Base-by-base conservation (phyloP, 2,113 vertebrate species). In the Microcebus lehilahytsara region DNA sequence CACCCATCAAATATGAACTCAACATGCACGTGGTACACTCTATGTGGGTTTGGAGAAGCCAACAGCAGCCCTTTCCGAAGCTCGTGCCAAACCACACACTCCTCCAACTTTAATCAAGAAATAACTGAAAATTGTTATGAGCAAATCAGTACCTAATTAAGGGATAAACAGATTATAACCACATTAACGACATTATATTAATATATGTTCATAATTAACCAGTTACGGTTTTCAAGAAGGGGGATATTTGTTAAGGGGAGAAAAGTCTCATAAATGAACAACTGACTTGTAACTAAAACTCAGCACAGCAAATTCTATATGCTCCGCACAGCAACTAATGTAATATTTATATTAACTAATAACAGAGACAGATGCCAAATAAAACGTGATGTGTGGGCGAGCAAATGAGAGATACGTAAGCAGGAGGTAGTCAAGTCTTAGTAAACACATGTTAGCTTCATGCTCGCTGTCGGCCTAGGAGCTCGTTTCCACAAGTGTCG, bases 251-350 rank as follows among this genome's bases (percentile, higher is more conserved):
- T 30, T 37, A 40, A 51, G 40, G 77, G 30, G 42, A 13, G 3
- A 37, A 81, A 53, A 85, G 30, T 22, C 85, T 74, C 64, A 1
- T 75, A 81, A 91, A 91, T 53, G 89, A 95, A 89, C 49, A 85
- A 64, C n/a, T 64, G 22, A 74, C 64, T 72, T 84, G 60, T 89
- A 89, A 79, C 89, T 94, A 92, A 85, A 85, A 78, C 32, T 72
- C 40, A 46, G 71, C 91, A 89, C 16, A 37, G 67, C 62, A 94
- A 17, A 81, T 60, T 34, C n/a, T 78, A 5, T 30, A 34, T 67
- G 75, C 53, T 85, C n/a, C 64, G 49, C 49, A 20, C 40, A 83
- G 62, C 23, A 19, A 69, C 56, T 3, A 6, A 74, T 46, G 64
- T 51, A 85, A 77, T 85, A 80, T 83, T 89, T 71, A 66, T 75